A percentile compares a stretch with the other conserved stretches of the same genome.
Evolutionary conservation across 2,797 vertebrate species (phyloP).

Genomic region (Chloroceryle amazona): DNA sequence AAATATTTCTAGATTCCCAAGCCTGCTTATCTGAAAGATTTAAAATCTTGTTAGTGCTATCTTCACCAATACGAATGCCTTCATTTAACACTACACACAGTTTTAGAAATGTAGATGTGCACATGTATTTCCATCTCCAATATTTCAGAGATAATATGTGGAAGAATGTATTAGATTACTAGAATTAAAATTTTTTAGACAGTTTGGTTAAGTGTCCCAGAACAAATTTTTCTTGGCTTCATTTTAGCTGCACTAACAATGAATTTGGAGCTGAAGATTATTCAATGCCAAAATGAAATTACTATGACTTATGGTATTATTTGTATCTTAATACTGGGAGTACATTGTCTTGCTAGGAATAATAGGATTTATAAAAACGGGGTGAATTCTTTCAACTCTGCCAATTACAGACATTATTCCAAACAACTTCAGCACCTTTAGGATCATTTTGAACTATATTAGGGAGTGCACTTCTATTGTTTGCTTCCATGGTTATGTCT

Average conservation of each 20-base stretch:
- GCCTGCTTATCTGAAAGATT: not conserved
- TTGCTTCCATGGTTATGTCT: slow-evolving; percentile 14
- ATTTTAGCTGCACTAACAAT: not conserved
- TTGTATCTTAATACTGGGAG: slow-evolving; percentile 13
- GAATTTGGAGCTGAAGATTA: not conserved
- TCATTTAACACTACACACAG: not conserved
- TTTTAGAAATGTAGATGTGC: not conserved
- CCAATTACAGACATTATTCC: not conserved
- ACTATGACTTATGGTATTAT: not conserved
- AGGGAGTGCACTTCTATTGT: not conserved
- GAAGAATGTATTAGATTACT: not conserved
- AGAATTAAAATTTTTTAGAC: not conserved
- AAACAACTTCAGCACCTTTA: slow-evolving; percentile 41
- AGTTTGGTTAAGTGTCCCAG: not conserved
- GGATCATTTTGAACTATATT: not conserved
- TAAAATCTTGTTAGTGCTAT: not conserved
- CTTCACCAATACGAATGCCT: not conserved
- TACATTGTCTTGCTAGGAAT: slow-evolving; percentile 12
- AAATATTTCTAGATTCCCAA: slow-evolving; percentile 21
- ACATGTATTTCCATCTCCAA: not conserved
- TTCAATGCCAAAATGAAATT: slow-evolving; percentile 18
- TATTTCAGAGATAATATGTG: not conserved
- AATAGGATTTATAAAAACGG: slow-evolving; percentile 25
- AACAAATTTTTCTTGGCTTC: slow-evolving; percentile 41
- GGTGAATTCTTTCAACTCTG: not conserved